phyloP scores from a whole-genome alignment of 2,113 vertebrate species.

The Cavia porcellus region DNA sequence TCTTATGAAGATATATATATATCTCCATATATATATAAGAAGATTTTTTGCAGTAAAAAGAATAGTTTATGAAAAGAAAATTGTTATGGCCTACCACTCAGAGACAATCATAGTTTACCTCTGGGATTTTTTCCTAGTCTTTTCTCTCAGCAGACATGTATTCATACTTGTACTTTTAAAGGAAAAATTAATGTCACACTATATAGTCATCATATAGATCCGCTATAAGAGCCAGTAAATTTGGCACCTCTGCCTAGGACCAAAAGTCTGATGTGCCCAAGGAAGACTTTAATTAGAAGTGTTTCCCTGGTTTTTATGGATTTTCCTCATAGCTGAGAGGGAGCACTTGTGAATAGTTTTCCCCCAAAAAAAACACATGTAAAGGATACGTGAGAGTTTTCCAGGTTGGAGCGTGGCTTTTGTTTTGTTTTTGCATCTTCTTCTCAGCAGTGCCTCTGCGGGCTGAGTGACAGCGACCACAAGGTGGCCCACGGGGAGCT shows the following conservation, averaged over 20 bases:
- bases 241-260: background rate
- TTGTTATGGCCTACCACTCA: background rate
- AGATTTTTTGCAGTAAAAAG: constrained; percentile 3
- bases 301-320: background rate
- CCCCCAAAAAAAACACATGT: background rate
- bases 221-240: background rate
- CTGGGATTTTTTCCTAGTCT: background rate
- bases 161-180: background rate
- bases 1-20: no score
- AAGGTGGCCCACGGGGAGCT: constrained; percentile 86
- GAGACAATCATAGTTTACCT: background rate
- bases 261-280: background rate
- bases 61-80: background rate
- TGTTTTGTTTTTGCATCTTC: background rate
- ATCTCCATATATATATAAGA: background rate
- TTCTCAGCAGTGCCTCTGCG: constrained; percentile 88
- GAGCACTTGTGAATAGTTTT: background rate
- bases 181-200: background rate
- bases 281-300: constrained; percentile 3
- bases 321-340: constrained; percentile 16
- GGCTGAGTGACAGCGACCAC: constrained; percentile 82
- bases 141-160: background rate
- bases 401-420: background rate
- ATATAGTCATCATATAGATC: background rate
- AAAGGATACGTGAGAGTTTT: background rate